These are phyloP conservation scores for Acanthopleura granulata DNA, from an alignment of 2,888 invertebrate species.

Conservation along the genomic window DNA sequence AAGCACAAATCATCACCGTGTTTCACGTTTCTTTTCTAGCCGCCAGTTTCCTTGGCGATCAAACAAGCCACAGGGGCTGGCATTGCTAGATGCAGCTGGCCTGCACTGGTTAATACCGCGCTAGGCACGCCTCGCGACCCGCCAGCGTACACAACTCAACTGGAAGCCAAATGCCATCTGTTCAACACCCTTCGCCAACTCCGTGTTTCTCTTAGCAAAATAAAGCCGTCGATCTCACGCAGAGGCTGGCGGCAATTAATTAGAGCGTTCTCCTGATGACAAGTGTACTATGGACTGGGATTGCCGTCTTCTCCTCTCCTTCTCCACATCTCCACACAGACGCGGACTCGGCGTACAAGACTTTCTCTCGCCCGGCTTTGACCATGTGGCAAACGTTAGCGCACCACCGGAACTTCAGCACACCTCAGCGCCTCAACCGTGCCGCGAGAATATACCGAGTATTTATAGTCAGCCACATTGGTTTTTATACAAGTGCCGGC, in stretches of 20 bases:
- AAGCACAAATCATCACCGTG: neutral
- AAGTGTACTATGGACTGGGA: neutral
- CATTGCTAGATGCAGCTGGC: neutral
- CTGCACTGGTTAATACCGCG: neutral
- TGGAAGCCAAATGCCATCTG: neutral
- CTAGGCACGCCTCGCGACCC: neutral
- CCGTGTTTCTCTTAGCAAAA: slow-evolving; percentile 5
- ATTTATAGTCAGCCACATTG: too few species aligned
- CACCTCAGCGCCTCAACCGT: too few species aligned
- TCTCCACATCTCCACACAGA: neutral
- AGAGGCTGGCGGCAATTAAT: slow-evolving; percentile 4
- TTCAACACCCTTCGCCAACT: neutral
- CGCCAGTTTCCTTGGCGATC: neutral
- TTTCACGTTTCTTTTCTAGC: neutral
- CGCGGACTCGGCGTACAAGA: neutral
- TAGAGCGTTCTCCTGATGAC: neutral
- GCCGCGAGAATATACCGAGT: too few species aligned
- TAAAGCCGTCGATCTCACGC: neutral
- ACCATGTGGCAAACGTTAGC: too few species aligned
- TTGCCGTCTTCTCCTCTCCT: neutral
- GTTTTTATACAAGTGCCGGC: too few species aligned
- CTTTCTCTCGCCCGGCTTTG: too few species aligned
- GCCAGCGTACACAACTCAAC: neutral
- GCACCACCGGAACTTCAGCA: too few species aligned
- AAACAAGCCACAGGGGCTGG: neutral